These are phyloP conservation scores for Cotesia chilonis DNA, from an alignment of 1,140 invertebrate species.

Conservation along the genomic window DNA sequence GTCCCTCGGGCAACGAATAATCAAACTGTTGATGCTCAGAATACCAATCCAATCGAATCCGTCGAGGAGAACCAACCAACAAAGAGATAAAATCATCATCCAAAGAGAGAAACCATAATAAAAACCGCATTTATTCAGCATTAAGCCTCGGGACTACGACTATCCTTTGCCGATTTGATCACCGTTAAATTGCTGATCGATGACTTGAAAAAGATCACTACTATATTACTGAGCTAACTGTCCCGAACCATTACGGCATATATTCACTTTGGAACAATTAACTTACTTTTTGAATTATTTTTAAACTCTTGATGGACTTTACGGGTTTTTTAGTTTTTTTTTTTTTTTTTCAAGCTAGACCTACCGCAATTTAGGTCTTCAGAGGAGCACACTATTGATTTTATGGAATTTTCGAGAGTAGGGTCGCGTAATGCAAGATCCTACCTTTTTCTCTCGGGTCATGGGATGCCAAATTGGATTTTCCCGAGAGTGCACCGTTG, in stretches of 20 bases:
- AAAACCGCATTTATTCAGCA: conserved; percentile 9
- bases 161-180: conserved; percentile 23
- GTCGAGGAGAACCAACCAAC: background rate
- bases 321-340: background rate
- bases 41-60: background rate
- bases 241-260: background rate
- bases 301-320: no score
- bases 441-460: no score
- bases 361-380: conserved; percentile 34
- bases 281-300: background rate
- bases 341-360: conserved; percentile 28
- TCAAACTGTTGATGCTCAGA: background rate
- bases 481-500: background rate
- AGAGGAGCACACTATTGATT: conserved; percentile 40
- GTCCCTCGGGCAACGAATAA: conserved; percentile 39
- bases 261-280: conserved; percentile 5
- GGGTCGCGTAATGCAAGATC: no score
- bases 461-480: conserved; percentile 3
- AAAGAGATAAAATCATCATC: conserved; percentile 18
- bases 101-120: background rate
- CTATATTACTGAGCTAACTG: background rate
- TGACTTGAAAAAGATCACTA: conserved; percentile 25
- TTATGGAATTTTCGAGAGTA: conserved; percentile 27
- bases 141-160: conserved; percentile 6
- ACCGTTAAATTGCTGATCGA: conserved; percentile 34